Base-by-base conservation (phyloP, 2,797 vertebrate genomes). In the Oryzias dopingdopingensis region DNA sequence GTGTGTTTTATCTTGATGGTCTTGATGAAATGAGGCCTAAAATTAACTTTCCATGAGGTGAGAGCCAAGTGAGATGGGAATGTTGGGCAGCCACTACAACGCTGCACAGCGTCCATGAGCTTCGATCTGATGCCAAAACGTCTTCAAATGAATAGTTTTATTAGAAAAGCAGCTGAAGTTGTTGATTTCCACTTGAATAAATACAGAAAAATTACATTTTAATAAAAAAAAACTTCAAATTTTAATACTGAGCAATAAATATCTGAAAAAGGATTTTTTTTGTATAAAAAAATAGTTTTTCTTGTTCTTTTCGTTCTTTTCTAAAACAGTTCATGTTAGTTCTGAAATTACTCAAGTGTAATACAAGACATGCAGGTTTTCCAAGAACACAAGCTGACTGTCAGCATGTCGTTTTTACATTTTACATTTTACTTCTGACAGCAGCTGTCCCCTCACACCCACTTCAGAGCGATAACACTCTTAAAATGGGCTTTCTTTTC, bases 1-100 rank as follows among this genome's bases (percentile, higher is more conserved):
- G 24, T 26, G 29, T 32, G 7, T 78, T 86, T 60, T 44, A 79
- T 90, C 83, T 86, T 53, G 46, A 63, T 46, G 46, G 64, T 52
- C 59, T 72, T 42, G 79, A 83, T 86, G 82, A 88, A 82, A 78
- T 46, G 64, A 65, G 37, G 61, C 76, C 86, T 90, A 88, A 87
- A 89, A 87, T 84, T 90, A 89, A 79, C 77, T 75, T 65, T 65
- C 64, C 54, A 6, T 73, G 72, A 78, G 77, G 77, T 76, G 77
- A 83, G 71, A 67, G 55, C 56, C 49, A 51, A 84, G 73, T 64
- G 14, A 70, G 52, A 56, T 63, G 52, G 75, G 83, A 81, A 78
- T 80, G 72, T 61, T 58, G 47, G 58, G 52, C 47, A 37, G 22
- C 47, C 41, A 15, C 56, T n/a, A 0, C 5, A 45, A 18, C 41